Conservation (phyloP, 1,140 invertebrate species). For the Danaus melanippus region DNA sequence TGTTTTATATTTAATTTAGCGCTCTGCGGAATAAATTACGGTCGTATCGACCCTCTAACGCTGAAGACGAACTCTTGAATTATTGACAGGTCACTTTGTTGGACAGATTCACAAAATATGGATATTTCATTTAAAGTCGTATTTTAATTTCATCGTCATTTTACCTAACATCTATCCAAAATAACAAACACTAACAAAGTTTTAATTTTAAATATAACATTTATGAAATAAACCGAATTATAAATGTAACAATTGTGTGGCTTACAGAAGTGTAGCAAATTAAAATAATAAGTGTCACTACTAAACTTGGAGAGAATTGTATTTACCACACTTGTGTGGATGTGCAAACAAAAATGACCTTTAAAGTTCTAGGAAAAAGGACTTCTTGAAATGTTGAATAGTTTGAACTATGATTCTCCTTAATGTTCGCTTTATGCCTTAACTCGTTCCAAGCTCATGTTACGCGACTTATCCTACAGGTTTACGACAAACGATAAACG, state of each 20-base stretch:
- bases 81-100: constrained; percentile 55
- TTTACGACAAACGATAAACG: constrained; percentile 58
- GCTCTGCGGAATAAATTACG: constrained; percentile 67
- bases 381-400: constrained; percentile 10
- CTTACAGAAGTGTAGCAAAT: constrained; percentile 34
- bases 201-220: no score
- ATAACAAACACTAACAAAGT: background rate
- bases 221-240: background rate
- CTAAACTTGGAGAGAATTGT: constrained; percentile 10
- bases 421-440: constrained; percentile 26
- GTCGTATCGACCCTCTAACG: constrained; percentile 59
- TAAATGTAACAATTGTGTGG: constrained; percentile 4
- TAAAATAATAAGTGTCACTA: constrained; percentile 37
- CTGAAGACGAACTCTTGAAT: constrained; percentile 58
- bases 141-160: no score
- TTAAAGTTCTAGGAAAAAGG: constrained; percentile 12
- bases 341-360: constrained; percentile 25
- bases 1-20: constrained; percentile 72
- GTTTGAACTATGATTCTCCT: constrained; percentile 28
- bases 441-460: constrained; percentile 47
- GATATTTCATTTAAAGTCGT: no score
- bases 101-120: constrained; percentile 21
- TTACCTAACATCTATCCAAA: background rate
- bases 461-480: constrained; percentile 47
- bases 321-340: constrained; percentile 6